Evolutionary conservation across 2,888 invertebrate genomes (phyloP).

Genomic region (Melangyna quadrimaculata): DNA sequence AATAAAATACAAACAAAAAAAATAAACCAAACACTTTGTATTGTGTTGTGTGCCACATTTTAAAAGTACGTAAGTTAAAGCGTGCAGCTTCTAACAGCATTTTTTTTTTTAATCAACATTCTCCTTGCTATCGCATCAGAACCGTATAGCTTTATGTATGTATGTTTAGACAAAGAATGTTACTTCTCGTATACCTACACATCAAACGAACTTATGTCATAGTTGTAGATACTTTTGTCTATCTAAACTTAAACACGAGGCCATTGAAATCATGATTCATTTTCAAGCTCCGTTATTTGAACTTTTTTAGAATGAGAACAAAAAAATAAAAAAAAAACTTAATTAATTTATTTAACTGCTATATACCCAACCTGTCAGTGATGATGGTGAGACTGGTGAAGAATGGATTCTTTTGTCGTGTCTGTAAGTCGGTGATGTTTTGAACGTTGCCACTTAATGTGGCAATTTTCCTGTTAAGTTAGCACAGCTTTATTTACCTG

Average conservation of each 20-base stretch:
- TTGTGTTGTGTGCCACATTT: slow-evolving; percentile 36
- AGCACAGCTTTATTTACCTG: slow-evolving; percentile 47
- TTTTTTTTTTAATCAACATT: slow-evolving; percentile 17
- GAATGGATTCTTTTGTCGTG: not conserved
- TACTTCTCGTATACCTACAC: not conserved
- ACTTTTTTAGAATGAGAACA: slow-evolving; percentile 20
- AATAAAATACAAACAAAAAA: not conserved
- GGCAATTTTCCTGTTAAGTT: slow-evolving; percentile 1
- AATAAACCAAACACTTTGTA: not conserved
- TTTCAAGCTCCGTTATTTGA: slow-evolving; percentile 23
- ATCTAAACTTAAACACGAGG: slow-evolving; percentile 2
- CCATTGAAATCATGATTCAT: slow-evolving; percentile 28
- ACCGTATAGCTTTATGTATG: too few species aligned
- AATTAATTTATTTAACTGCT: not conserved
- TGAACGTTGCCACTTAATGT: not conserved
- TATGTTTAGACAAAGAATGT: slow-evolving; percentile 23
- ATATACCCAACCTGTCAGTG: not conserved
- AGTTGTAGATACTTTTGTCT: slow-evolving; percentile 10
- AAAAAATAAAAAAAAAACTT: slow-evolving; percentile 3
- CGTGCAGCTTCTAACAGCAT: slow-evolving; percentile 16
- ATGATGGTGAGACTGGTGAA: too few species aligned
- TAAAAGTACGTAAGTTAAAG: not conserved
- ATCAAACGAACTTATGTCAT: slow-evolving; percentile 17
- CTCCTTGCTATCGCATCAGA: not conserved
- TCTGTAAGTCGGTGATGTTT: not conserved